A percentile compares a stretch with the other conserved stretches of the same genome.
Evolutionary conservation across 2,113 vertebrate species (phyloP).

Genomic region (Sclerurus mexicanus): DNA sequence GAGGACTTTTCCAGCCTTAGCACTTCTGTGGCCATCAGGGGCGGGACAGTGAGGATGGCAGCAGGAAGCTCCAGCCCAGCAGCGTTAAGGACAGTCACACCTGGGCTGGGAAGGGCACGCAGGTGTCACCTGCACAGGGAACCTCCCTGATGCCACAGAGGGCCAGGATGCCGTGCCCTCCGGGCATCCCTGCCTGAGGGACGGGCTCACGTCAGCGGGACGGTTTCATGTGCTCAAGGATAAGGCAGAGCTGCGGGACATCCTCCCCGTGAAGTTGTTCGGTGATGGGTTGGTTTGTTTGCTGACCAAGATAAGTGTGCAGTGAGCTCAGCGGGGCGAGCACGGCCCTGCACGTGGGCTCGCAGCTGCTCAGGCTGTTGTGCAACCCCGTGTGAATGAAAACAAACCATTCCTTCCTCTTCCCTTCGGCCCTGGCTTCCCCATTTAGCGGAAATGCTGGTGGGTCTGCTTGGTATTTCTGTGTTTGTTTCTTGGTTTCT

Average conservation of each 20-base stretch:
- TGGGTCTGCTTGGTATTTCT: not conserved
- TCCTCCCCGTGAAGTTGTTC: not conserved
- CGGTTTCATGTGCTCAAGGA: not conserved
- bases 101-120: not conserved
- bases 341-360: not conserved
- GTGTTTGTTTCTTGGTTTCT: not conserved
- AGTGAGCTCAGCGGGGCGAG: not conserved
- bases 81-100: not conserved
- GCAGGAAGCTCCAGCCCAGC: not conserved
- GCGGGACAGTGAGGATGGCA: not conserved
- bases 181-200: not conserved
- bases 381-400: accelerated
- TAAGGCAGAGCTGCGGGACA: not conserved
- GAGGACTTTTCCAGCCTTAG: not conserved
- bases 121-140: not conserved
- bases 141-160: accelerated
- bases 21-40: accelerated
- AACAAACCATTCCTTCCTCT: not conserved
- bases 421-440: not conserved
- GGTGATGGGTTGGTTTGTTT: not conserved
- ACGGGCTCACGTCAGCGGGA: accelerated
- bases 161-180: accelerated
- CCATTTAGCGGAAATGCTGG: not conserved
- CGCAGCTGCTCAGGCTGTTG: not conserved
- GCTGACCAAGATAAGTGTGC: not conserved